Conservation (phyloP, 2,888 invertebrate species). For the Phragmatobia fuliginosa region DNA sequence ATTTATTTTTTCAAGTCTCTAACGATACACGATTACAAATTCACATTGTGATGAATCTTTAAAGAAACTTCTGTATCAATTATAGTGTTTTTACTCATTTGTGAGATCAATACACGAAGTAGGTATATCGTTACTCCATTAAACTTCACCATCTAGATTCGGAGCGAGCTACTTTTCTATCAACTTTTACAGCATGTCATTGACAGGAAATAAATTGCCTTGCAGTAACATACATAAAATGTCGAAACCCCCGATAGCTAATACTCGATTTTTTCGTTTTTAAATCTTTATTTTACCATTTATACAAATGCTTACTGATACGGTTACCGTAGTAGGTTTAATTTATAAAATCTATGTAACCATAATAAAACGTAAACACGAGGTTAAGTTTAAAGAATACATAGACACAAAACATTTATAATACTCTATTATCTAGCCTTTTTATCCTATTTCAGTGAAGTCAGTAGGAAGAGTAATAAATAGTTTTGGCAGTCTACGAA, state of each 20-base stretch:
- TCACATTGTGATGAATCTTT: no score
- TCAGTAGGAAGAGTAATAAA: no score
- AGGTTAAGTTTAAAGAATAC: neutral
- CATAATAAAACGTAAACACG: neutral
- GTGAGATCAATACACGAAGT: neutral
- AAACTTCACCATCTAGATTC: conserved; percentile 28
- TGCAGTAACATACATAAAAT: conserved; percentile 26
- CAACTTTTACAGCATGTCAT: conserved; percentile 36
- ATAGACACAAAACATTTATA: no score
- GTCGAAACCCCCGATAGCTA: conserved; percentile 32
- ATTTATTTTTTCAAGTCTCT: no score
- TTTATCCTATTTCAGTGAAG: no score
- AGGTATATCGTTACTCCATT: conserved; percentile 19
- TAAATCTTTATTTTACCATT: neutral
- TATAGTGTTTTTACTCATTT: neutral
- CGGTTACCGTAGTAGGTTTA: neutral
- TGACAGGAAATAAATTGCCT: conserved; percentile 36
- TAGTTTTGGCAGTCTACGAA: no score
- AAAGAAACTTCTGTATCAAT: no score
- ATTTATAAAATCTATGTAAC: neutral
- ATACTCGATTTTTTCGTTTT: conserved; percentile 25
- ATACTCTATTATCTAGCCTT: no score
- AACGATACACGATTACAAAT: no score
- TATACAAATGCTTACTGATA: neutral
- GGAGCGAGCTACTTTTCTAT: conserved; percentile 29